Conservation (phyloP, 1,140 invertebrate genomes). For the Thaumetopoea pityocampa region DNA sequence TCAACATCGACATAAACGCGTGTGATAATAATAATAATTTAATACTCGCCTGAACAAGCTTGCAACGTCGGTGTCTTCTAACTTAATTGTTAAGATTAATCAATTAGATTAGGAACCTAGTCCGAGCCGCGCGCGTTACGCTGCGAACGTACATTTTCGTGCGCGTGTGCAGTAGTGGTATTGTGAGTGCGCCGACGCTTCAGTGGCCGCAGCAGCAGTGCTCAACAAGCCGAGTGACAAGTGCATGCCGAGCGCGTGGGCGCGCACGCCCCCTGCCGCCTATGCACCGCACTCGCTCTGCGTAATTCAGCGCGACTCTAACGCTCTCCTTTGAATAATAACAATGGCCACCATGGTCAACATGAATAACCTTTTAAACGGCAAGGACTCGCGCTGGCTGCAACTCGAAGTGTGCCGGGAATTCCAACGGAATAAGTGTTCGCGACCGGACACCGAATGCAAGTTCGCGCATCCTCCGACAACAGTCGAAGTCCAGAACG, state of each 20-base stretch:
- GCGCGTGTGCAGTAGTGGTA: conserved; percentile 49
- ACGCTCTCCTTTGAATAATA: conserved; percentile 43
- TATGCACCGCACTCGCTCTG: conserved; percentile 66
- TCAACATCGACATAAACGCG: conserved; percentile 73
- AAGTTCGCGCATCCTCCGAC: conserved; percentile 99
- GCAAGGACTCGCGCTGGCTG: conserved; percentile 99
- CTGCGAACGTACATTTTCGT: conserved; percentile 29
- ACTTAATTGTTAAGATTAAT: conserved; percentile 66
- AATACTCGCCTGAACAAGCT: conserved; percentile 73
- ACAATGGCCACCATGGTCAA: conserved; percentile 95
- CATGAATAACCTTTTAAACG: conserved; percentile 97
- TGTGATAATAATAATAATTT: conserved; percentile 69
- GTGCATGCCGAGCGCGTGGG: conserved; percentile 57
- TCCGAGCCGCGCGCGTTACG: conserved; percentile 34
- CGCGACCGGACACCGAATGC: conserved; percentile 98
- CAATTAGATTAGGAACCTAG: conserved; percentile 37
- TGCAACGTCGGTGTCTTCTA: conserved; percentile 73
- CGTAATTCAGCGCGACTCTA: conserved; percentile 53
- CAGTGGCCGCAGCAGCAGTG: conserved; percentile 26
- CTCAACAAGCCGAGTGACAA: conserved; percentile 33
- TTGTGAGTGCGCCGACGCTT: conserved; percentile 42
- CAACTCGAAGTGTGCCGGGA: conserved; percentile 99
- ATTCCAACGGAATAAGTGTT: conserved; percentile 99
- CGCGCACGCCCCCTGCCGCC: conserved; percentile 58
- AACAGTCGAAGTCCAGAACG: conserved; percentile 99